These are phyloP conservation scores for Albula glossodonta DNA, from an alignment of 2,113 vertebrate species.

Conservation along the genomic window DNA sequence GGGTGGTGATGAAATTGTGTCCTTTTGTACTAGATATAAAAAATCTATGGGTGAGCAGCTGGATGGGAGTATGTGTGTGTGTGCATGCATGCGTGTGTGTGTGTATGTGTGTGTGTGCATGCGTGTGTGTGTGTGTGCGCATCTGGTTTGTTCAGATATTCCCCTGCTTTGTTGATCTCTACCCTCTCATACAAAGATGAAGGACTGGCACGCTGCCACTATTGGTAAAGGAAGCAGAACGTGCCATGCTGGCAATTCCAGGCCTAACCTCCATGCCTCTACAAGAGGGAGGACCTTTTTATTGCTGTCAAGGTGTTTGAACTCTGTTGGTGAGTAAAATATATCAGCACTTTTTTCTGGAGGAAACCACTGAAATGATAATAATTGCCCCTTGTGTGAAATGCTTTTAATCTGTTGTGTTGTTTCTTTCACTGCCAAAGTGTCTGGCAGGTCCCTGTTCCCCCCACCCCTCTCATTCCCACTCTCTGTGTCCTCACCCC, in stretches of 20 bases:
- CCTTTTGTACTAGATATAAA: not conserved
- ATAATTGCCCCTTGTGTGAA: not conserved
- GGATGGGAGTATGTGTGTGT: not conserved
- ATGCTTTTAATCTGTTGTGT: not conserved
- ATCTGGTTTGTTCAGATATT: not conserved
- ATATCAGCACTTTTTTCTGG: conserved; percentile 10
- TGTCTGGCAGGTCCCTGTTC: not conserved
- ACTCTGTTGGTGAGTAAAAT: not conserved
- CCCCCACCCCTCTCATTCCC: not conserved
- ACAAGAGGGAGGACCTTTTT: not conserved
- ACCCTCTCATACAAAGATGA: not conserved
- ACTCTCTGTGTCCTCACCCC: conserved; percentile 11
- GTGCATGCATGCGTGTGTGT: no score
- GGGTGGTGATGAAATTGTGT: not conserved
- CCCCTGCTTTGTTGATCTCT: not conserved
- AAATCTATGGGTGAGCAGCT: not conserved
- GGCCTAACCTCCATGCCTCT: not conserved
- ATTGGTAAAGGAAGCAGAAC: not conserved
- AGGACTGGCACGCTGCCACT: not conserved
- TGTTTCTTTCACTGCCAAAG: not conserved
- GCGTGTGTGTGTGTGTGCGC: not conserved
- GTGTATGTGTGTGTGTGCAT: not conserved
- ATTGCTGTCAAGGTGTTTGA: not conserved
- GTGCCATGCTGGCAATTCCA: not conserved
- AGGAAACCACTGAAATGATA: not conserved